Evolutionary conservation across 1,140 invertebrate species (phyloP), one percentile per base, ranked within the genome.

Genomic region (Delia radicum): DNA sequence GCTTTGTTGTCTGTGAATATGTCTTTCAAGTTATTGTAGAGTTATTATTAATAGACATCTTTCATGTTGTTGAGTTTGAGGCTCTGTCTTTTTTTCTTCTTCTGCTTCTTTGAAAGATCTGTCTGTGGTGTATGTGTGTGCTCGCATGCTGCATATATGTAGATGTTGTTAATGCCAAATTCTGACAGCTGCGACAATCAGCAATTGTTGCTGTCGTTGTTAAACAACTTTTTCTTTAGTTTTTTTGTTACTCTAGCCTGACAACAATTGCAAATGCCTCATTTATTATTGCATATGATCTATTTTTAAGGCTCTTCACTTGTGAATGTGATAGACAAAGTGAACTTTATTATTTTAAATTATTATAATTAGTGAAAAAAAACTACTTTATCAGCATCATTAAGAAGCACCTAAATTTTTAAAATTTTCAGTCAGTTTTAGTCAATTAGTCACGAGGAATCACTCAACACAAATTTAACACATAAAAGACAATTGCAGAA

Each of bases 201-300:
- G 81, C 81, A 83, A 83, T 83, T 83, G 81, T 83, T 83, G 81
- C 81, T 83, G 81, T 83, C 81, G 81, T 83, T 83, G 81, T 83
- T 83, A 79, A 81, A 81, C 83, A 83, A 83, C 80, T 81, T 81
- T 82, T 82, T 80, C 80, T 83, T 83, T 83, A 78, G 81, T 80
- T 82, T 82, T 79, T 81, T 82, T 81, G 81, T 81, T 82, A 73
- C 62, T 55, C 18, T 55, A 55, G 48, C 10, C 48, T 55, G n/a
- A 55, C 48, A 55, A 55, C n/a, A 55, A 55, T 24, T 55, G 48
- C 48, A 10, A 55, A 55, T 55, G 48, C n/a, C 48, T 55, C 48
- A 55, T 55, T 55, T 55, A 21, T 21, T 8, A 7, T 55, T 15
- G n/a, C n/a, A n/a, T n/a, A n/a, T 55, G 48, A 55, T 55, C 48